These are phyloP conservation scores for Corythoichthys intestinalis DNA, from an alignment of 2,113 vertebrate genomes.

Conservation along the genomic window DNA sequence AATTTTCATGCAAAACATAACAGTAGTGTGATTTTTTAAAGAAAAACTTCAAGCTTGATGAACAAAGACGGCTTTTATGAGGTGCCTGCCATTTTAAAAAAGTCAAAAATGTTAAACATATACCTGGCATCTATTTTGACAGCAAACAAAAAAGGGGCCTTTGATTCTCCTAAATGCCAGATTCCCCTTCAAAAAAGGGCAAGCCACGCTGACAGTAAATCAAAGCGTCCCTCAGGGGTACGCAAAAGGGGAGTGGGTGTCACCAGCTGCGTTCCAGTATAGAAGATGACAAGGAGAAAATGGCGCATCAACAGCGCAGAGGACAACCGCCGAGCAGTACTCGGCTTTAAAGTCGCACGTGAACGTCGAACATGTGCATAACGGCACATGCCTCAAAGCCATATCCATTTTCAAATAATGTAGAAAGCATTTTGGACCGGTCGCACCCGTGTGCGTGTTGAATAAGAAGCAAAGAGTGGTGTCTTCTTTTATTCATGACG, in stretches of 20 bases:
- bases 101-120: too few relatives aligned
- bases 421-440: too few relatives aligned
- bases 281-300: conserved; percentile 71
- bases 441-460: too few relatives aligned
- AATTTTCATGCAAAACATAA: too few relatives aligned
- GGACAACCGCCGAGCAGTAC: conserved; percentile 23
- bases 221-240: conserved; percentile 58
- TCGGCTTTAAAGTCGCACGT: not conserved
- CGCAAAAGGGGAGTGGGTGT: conserved; percentile 50
- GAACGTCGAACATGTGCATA: not conserved
- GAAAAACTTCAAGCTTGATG: too few relatives aligned
- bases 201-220: conserved; percentile 58
- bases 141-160: not conserved
- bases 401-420: not conserved
- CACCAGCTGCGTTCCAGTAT: conserved; percentile 58
- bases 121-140: too few relatives aligned
- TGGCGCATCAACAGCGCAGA: conserved; percentile 48
- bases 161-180: conserved; percentile 52
- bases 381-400: not conserved
- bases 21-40: too few relatives aligned
- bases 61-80: too few relatives aligned
- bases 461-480: too few relatives aligned
- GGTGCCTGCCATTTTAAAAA: too few relatives aligned
- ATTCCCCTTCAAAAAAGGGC: conserved; percentile 55
- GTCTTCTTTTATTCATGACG: too few relatives aligned